Percentiles rank a stretch among this genome's conserved stretches.
Evolutionary conservation across 1,140 invertebrate species (phyloP).

Genomic region (Heliconius hermathena): DNA sequence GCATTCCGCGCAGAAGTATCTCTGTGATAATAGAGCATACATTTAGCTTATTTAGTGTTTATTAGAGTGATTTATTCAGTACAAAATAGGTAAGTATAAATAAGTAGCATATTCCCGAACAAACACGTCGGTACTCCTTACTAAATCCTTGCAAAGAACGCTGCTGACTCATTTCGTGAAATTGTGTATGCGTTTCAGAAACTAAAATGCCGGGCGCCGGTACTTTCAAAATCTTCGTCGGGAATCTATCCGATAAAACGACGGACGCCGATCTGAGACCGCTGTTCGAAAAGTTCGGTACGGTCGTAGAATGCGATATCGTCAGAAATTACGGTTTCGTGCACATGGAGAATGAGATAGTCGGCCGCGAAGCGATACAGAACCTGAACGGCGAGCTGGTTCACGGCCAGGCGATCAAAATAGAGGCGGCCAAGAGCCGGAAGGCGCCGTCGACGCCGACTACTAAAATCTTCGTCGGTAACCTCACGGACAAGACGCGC

Average conservation of each 20-base stretch:
- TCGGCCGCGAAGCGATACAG: conserved; percentile 95
- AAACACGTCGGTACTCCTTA: conserved; percentile 47
- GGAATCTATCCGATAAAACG: conserved; percentile 95
- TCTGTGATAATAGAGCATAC: conserved; percentile 42
- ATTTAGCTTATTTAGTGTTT: conserved; percentile 42
- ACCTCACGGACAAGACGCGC: conserved; percentile 93
- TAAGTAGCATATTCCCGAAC: conserved; percentile 17
- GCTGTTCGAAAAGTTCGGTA: conserved; percentile 97
- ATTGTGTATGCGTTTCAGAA: conserved; percentile 81
- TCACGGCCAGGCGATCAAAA: conserved; percentile 94
- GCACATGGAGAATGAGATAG: conserved; percentile 96
- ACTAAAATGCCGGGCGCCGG: conserved; percentile 91
- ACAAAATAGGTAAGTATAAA: conserved; percentile 56
- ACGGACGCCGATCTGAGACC: conserved; percentile 92
- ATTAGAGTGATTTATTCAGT: conserved; percentile 41
- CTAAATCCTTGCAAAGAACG: conserved; percentile 61
- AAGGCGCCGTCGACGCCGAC: conserved; percentile 92
- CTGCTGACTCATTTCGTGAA: conserved; percentile 79
- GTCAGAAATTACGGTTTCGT: conserved; percentile 99
- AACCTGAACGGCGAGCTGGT: conserved; percentile 94
- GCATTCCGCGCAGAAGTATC: conserved; percentile 36
- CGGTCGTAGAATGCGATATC: conserved; percentile 97
- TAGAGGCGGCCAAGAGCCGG: conserved; percentile 93
- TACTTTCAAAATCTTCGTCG: conserved; percentile 97
- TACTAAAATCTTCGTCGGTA: conserved; percentile 95